phyloP scores from a whole-genome alignment of 2,888 invertebrate genomes.

The Uropetala carovei region DNA sequence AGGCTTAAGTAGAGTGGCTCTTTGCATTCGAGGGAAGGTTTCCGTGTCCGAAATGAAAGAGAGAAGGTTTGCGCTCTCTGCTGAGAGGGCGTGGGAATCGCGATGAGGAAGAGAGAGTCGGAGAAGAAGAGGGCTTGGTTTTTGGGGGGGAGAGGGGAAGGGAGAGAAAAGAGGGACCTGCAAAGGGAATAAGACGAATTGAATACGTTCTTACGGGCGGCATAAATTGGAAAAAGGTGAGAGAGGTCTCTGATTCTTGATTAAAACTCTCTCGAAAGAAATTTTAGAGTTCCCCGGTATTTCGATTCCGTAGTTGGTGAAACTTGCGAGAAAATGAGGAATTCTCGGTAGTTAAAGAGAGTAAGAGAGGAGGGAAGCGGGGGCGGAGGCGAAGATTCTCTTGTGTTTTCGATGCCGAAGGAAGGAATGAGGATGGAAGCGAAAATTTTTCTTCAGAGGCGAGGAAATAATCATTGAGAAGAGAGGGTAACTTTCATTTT shows the following conservation, averaged over 20 bases:
- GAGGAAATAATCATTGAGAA: too few relatives aligned
- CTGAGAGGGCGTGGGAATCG: too few relatives aligned
- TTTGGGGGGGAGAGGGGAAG: neutral
- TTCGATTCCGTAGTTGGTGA: neutral
- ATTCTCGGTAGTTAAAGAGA: neutral
- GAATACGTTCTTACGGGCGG: neutral
- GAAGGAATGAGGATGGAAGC: neutral
- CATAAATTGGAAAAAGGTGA: slow-evolving; percentile 32
- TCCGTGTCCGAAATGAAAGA: slow-evolving; percentile 23
- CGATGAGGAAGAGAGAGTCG: too few relatives aligned
- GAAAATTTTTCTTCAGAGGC: too few relatives aligned
- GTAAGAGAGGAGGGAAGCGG: neutral
- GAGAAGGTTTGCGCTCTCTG: too few relatives aligned
- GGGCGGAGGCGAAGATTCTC: neutral
- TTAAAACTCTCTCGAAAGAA: slow-evolving; percentile 16
- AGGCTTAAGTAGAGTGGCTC: slow-evolving; percentile 19
- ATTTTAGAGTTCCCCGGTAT: neutral
- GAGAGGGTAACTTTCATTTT: too few relatives aligned
- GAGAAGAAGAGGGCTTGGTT: too few relatives aligned
- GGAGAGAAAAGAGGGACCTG: neutral
- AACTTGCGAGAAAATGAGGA: neutral
- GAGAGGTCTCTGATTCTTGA: slow-evolving; percentile 20
- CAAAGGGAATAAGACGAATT: neutral
- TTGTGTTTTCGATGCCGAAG: neutral
- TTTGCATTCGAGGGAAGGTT: neutral